Percentiles rank a stretch among this genome's conserved stretches.
Evolutionary conservation across 1,140 invertebrate species (phyloP).

Genomic region (Macrobrachium rosenbergii): DNA sequence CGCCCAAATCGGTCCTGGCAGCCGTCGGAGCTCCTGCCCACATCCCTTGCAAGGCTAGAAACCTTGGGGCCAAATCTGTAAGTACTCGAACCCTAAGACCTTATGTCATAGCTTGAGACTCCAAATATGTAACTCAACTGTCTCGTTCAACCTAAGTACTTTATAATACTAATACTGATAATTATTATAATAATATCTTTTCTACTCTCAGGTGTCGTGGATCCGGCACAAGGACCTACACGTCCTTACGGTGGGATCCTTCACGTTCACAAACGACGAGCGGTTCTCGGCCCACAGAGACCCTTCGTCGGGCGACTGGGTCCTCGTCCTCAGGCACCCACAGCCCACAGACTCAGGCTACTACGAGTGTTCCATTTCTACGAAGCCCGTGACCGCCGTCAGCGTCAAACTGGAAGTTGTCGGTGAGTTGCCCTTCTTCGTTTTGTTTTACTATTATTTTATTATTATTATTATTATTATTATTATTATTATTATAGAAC

Average conservation of each 20-base stretch:
- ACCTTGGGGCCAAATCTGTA: conserved; percentile 59
- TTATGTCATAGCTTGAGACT: too few relatives aligned
- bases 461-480: too few relatives aligned
- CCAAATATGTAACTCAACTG: too few relatives aligned
- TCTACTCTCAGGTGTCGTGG: conserved; percentile 1
- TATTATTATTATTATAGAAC: too few relatives aligned
- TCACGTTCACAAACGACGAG: conserved; percentile 15
- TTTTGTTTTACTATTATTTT: too few relatives aligned
- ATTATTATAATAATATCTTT: background rate
- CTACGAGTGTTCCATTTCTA: too few relatives aligned
- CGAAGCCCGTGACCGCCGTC: too few relatives aligned
- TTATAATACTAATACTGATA: too few relatives aligned
- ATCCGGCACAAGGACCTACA: background rate
- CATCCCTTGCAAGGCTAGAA: conserved; percentile 60
- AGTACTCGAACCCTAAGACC: conserved; percentile 12
- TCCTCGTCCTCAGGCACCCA: background rate
- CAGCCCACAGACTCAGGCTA: too few relatives aligned
- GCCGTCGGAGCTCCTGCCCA: conserved; percentile 60
- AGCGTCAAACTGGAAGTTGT: too few relatives aligned
- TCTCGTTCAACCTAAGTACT: too few relatives aligned
- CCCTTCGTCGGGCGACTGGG: background rate
- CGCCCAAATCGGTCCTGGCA: conserved; percentile 51
- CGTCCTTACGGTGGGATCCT: background rate
- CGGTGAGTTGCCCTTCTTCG: too few relatives aligned
- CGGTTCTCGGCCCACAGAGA: background rate